A percentile compares a stretch with the other conserved stretches of the same genome.
phyloP scores from a whole-genome alignment of 2,888 invertebrate species.

The Drosophila ustulata region DNA sequence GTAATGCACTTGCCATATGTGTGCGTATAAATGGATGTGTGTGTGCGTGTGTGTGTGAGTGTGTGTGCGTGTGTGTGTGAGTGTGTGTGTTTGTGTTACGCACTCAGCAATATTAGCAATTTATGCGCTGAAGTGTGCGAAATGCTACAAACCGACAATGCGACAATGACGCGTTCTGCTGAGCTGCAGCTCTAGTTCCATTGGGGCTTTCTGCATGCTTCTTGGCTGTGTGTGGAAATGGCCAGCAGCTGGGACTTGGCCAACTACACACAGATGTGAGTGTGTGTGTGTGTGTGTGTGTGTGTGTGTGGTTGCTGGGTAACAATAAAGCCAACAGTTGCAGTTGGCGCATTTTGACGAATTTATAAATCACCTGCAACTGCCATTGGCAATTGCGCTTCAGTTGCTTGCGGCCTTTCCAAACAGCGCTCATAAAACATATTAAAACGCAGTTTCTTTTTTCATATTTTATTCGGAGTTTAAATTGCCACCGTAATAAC shows the following conservation, averaged over 20 bases:
- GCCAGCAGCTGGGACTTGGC: conserved; percentile 22
- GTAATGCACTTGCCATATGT: conserved; percentile 50
- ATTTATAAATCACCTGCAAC: conserved; percentile 67
- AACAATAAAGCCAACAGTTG: conserved; percentile 38
- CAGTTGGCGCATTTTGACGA: conserved; percentile 59
- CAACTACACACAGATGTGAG: neutral
- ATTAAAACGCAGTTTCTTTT: conserved; percentile 59
- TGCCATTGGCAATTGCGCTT: conserved; percentile 36
- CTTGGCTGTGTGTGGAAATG: conserved; percentile 8
- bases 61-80: conserved; percentile 11
- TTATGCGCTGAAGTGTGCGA: conserved; percentile 71
- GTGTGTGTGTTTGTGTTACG: conserved; percentile 33
- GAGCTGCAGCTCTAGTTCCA: conserved; percentile 13
- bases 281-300: neutral
- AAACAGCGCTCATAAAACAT: conserved; percentile 56
- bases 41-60: conserved; percentile 5
- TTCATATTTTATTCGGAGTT: conserved; percentile 25
- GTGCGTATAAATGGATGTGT: neutral
- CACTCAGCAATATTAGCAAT: conserved; percentile 76
- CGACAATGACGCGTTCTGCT: conserved; percentile 14
- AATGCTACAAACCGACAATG: conserved; percentile 33
- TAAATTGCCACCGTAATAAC: conserved; percentile 3
- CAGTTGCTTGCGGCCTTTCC: conserved; percentile 32
- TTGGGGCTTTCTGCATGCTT: neutral
- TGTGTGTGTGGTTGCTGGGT: conserved; percentile 10